These are phyloP conservation scores for Xylophagus ater DNA, from an alignment of 2,888 invertebrate species.

Conservation along the genomic window DNA sequence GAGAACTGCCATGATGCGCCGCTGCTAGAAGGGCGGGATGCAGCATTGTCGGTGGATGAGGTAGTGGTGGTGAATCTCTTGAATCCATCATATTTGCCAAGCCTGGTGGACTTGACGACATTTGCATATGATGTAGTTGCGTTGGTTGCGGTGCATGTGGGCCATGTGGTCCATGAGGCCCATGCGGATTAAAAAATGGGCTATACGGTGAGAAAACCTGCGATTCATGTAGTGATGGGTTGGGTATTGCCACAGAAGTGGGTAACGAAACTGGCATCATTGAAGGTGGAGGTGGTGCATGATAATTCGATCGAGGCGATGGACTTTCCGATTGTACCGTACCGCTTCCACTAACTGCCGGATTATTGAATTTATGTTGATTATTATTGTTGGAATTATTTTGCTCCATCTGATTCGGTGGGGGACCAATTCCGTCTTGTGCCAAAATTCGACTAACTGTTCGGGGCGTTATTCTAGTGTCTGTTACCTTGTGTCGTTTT, in stretches of 20 bases:
- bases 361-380: conserved; percentile 14
- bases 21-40: conserved; percentile 77
- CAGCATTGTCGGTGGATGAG: conserved; percentile 72
- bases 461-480: conserved; percentile 81
- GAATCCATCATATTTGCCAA: conserved; percentile 51
- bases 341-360: conserved; percentile 13
- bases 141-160: conserved; percentile 38
- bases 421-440: conserved; percentile 66
- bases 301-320: conserved; percentile 55
- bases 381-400: conserved; percentile 7
- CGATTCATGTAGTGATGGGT: conserved; percentile 89
- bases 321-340: conserved; percentile 44
- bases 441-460: conserved; percentile 79
- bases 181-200: conserved; percentile 67
- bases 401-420: conserved; percentile 36
- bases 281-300: conserved; percentile 53
- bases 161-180: conserved; percentile 40
- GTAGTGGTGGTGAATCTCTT: conserved; percentile 73
- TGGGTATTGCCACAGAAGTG: conserved; percentile 92
- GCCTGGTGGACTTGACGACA: conserved; percentile 48
- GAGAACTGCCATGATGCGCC: conserved; percentile 69
- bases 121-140: conserved; percentile 38
- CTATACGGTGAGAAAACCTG: conserved; percentile 88
- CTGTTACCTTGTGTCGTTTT: conserved; percentile 95
- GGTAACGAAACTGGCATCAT: conserved; percentile 83